Conservation (phyloP, 2,888 invertebrate genomes). For the Brachypalpus laphriformis region DNA sequence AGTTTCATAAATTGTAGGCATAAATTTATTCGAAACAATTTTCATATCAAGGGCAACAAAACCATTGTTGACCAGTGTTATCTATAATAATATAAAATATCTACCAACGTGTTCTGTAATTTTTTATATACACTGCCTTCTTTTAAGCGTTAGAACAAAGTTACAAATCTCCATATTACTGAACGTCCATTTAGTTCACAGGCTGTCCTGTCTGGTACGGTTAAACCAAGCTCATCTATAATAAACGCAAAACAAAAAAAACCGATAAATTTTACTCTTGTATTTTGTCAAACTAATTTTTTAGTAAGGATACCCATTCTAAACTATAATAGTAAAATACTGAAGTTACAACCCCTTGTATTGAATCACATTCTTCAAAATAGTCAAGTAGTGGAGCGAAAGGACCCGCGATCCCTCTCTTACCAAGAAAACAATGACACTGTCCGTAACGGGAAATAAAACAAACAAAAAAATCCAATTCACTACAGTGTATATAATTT, state of each 20-base stretch:
- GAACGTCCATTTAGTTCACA: too few relatives aligned
- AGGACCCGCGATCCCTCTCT: not conserved
- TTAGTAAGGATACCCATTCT: not conserved
- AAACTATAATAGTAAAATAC: not conserved
- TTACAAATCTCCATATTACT: too few relatives aligned
- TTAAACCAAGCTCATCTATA: too few relatives aligned
- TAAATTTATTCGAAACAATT: too few relatives aligned
- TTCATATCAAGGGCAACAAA: too few relatives aligned
- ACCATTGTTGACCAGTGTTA: too few relatives aligned
- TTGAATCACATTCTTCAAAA: not conserved
- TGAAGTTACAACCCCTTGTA: not conserved
- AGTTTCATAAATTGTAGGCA: too few relatives aligned
- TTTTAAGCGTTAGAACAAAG: too few relatives aligned
- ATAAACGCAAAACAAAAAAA: not conserved
- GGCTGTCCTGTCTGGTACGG: too few relatives aligned
- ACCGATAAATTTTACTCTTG: not conserved
- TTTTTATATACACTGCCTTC: too few relatives aligned
- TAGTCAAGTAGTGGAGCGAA: not conserved
- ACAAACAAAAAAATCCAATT: conserved; percentile 39
- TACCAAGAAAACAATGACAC: conserved; percentile 31
- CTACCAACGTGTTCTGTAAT: too few relatives aligned
- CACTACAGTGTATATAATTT: conserved; percentile 31
- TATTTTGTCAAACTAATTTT: not conserved
- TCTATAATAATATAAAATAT: too few relatives aligned
- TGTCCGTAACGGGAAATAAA: conserved; percentile 41